Base-by-base conservation (phyloP, 2,113 vertebrate species). In the Spilogale gracilis region DNA sequence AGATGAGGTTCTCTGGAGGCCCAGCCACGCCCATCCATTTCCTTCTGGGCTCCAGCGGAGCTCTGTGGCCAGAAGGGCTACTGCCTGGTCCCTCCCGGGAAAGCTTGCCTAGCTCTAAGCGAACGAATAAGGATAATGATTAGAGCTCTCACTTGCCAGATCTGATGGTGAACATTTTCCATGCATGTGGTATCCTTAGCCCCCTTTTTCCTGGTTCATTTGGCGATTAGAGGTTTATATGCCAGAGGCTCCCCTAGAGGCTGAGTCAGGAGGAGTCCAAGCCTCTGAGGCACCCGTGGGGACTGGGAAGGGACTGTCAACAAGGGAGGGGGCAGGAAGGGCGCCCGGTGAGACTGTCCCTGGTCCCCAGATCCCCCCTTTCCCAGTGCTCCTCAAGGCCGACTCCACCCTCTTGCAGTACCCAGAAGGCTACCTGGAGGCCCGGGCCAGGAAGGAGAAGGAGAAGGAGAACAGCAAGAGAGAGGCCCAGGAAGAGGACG, bases 351-450 rank as follows among this genome's bases (percentile, higher is more conserved):
- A 20, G 63, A 27, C 11, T 2, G 10, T 6, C 25, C n/a, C 11
- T 5, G 61, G 50, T 16, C n/a, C 45, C 17, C 16, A 5, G 52
- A 45, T 8, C 5, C 61, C 10, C 4, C 25, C 60, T 23, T 2
- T 1, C 1, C 21, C 11, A 1, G 9, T 13, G n/a, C 6, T 45
- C 13, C 38, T 65, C 71, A 83, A 7, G 3, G 7, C 50, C 1
- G 2, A 9, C 32, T 25, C 56, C 7, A 3, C 11, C 10, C 52
- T 10, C 10, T 9, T 1, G 4, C 71, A 99, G 99, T 99, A 99
- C 97, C 99, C 99, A 11, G 99, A 99, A 88, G 99, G 99, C 25
- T 99, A 99, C 97, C 98, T 99, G 97, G 99, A 99, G 97, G 99
- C 99, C 1, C 98, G 99, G 87, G 99, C 99, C 82, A 99, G 98